Evolutionary conservation across 2,113 vertebrate species (phyloP).

Genomic region (Lampris megalopsis): DNA sequence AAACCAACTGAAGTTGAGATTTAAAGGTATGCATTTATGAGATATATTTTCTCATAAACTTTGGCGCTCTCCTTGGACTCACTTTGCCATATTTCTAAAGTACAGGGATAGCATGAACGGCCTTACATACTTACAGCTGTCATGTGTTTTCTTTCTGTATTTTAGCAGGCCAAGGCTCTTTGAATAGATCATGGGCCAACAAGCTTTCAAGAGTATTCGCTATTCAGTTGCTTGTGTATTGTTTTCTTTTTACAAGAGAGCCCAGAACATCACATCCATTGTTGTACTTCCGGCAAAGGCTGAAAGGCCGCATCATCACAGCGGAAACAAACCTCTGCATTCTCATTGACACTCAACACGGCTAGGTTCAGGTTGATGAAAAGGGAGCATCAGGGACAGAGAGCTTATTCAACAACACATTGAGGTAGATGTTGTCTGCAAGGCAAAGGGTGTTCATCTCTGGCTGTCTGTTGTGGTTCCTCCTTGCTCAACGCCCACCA

Average conservation of each 20-base stretch:
- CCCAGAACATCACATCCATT: conserved; percentile 15
- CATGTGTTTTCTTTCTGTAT: not conserved
- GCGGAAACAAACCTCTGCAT: conserved; percentile 24
- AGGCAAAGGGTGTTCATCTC: conserved; percentile 52
- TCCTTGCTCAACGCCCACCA: conserved; percentile 60
- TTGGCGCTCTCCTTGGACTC: not conserved
- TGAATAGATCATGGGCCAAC: not conserved
- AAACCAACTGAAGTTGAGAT: no score
- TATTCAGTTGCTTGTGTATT: not conserved
- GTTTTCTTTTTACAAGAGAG: conserved; percentile 7
- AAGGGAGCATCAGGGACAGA: conserved; percentile 46
- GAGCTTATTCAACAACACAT: conserved; percentile 41
- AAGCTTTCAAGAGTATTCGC: not conserved
- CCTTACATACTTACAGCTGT: not conserved
- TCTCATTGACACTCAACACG: conserved; percentile 52
- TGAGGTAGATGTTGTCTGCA: conserved; percentile 33
- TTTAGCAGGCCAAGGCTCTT: conserved; percentile 13
- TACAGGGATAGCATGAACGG: not conserved
- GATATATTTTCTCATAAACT: no score
- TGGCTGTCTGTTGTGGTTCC: conserved; percentile 67
- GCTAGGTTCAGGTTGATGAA: conserved; percentile 37
- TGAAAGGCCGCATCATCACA: conserved; percentile 41
- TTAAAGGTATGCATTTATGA: no score
- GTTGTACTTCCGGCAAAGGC: conserved; percentile 18
- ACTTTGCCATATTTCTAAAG: not conserved